Base-by-base conservation (phyloP, 1,140 invertebrate genomes). In the Drosophila bipectinata region DNA sequence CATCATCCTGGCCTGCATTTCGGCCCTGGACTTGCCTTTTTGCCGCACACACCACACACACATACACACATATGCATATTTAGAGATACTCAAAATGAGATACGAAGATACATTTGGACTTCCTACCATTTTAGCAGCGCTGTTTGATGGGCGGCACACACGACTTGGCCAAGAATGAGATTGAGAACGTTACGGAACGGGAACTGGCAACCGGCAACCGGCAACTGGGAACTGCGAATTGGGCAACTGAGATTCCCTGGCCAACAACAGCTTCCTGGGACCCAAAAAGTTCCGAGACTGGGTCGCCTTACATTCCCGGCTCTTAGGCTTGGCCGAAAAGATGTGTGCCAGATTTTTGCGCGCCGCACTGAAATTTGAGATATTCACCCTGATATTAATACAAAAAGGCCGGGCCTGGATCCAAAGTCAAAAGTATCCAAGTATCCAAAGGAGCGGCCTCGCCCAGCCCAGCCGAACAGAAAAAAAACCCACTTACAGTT, bases 101-200 rank as follows among this genome's bases (percentile, higher is more conserved):
- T 88, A 88, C 76, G 79, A 88, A 88, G 83, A 88, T 88, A 88
- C 83, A 88, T 83, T 88, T 88, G 83, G 82, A 89, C 83, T 89
- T 87, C 83, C 83, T 87, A 87, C 82, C 82, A 87, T 88, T 87
- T 87, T 68, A 75, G 81, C 81, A 56, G 78, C 63, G 72, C 69
- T 61, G 82, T 61, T 87, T 87, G 82, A 85, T 85, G 82, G 82
- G 82, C 83, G 79, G 76, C 75, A 60, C 74, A 87, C 83, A 87
- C 74, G 81, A 85, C 54, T 59, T 44, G 39, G 14, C 41, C 24
- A 30, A 39, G 30, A 56, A 47, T 30, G 51, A 57, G 41, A 63
- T 53, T 30, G 34, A 45, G 51, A 49, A 71, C 21, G 64, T 37
- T 37, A 37, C 34, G 32, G 15, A 45, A 61, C 37, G 49, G 47